phyloP scores from a whole-genome alignment of 2,113 vertebrate species.

The Craseonycteris thonglongyai region DNA sequence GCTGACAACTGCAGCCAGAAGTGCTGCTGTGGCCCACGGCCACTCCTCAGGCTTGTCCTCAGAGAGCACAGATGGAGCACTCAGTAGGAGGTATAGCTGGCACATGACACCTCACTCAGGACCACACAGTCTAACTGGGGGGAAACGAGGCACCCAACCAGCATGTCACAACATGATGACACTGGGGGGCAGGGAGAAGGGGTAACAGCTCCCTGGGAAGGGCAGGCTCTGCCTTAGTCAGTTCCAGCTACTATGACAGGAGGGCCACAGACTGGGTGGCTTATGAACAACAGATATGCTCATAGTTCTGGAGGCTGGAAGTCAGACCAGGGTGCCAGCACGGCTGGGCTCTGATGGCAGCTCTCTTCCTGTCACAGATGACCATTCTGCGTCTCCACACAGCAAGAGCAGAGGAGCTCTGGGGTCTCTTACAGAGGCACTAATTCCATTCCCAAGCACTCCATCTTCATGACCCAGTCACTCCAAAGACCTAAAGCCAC shows the following conservation, averaged over 20 bases:
- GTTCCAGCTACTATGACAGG: background rate
- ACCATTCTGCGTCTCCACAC: background rate
- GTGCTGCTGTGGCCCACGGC: background rate
- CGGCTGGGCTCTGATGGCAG: background rate
- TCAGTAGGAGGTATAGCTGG: background rate
- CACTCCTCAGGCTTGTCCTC: background rate
- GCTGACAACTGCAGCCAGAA: background rate
- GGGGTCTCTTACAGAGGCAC: background rate
- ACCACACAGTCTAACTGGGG: background rate
- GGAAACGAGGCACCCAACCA: background rate
- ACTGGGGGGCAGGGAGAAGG: background rate
- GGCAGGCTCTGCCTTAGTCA: background rate
- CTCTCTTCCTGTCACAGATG: background rate
- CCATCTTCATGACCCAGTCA: background rate
- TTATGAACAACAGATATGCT: background rate
- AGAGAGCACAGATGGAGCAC: rapidly evolving
- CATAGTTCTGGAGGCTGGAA: background rate
- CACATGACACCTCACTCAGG: background rate
- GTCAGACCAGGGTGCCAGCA: background rate
- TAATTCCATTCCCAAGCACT: background rate
- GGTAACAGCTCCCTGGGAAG: no score
- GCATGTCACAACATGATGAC: no score
- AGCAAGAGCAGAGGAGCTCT: background rate
- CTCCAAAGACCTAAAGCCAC: background rate
- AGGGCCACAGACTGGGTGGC: background rate